A percentile compares a stretch with the other conserved stretches of the same genome.
Evolutionary conservation across 2,113 vertebrate genomes (phyloP).

Genomic region (Catharus fuscescens): DNA sequence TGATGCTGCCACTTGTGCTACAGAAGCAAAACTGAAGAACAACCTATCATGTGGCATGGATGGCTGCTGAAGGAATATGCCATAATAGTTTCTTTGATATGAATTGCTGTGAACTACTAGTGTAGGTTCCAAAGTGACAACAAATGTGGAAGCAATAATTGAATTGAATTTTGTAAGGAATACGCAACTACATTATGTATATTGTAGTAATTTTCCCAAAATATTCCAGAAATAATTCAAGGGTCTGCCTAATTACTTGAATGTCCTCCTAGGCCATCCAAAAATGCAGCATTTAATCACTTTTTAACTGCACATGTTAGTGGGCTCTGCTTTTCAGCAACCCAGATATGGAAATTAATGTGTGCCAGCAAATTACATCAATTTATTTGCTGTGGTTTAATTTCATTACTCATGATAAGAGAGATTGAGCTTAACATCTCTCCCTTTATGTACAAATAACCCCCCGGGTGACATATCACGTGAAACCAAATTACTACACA

Average conservation of each 20-base stretch:
- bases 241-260: slow-evolving; percentile 39
- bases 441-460: slow-evolving; percentile 53
- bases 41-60: slow-evolving; percentile 38
- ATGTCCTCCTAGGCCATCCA: slow-evolving; percentile 16
- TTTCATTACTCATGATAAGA: slow-evolving; percentile 47
- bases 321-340: neutral
- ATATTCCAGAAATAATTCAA: slow-evolving; percentile 44
- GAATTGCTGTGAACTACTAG: slow-evolving; percentile 35
- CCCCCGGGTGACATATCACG: neutral
- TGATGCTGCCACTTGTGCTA: neutral
- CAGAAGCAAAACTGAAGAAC: slow-evolving; percentile 37
- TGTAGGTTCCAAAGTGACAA: slow-evolving; percentile 30
- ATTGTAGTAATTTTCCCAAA: neutral
- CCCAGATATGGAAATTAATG: neutral
- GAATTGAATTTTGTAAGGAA: slow-evolving; percentile 36
- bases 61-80: neutral
- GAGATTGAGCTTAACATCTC: neutral
- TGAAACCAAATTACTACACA: slow-evolving; percentile 38
- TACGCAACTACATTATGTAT: neutral
- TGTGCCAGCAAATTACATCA: slow-evolving; percentile 15
- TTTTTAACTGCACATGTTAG: neutral
- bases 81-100: slow-evolving; percentile 18
- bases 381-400: slow-evolving; percentile 66
- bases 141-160: neutral
- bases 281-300: neutral